phyloP scores from a whole-genome alignment of 2,797 vertebrate genomes.

The Eulemur mongoz region DNA sequence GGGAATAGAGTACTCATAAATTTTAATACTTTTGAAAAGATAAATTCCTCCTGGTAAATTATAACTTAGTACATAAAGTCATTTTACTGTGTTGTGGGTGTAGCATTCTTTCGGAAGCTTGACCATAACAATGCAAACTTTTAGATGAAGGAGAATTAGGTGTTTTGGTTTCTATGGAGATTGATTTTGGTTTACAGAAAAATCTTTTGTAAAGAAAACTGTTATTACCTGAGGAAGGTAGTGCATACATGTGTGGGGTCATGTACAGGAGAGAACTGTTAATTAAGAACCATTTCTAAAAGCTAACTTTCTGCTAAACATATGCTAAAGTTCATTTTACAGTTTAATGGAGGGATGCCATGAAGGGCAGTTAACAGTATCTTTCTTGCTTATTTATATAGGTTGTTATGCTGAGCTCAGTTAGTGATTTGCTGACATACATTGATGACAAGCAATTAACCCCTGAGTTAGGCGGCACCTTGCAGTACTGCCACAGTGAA shows the following conservation, averaged over 20 bases:
- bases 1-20: conserved; percentile 23
- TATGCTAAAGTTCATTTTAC: neutral
- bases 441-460: conserved; percentile 98
- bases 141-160: conserved; percentile 19
- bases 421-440: conserved; percentile 95
- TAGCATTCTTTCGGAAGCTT: conserved; percentile 14
- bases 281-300: neutral
- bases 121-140: neutral
- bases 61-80: conserved; percentile 8
- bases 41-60: conserved; percentile 16
- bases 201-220: conserved; percentile 39
- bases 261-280: conserved; percentile 5
- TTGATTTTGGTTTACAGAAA: conserved; percentile 41
- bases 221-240: conserved; percentile 23
- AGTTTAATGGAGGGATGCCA: neutral
- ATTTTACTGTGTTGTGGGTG: conserved; percentile 10
- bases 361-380: neutral
- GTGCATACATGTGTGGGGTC: neutral
- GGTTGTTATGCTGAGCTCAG: conserved; percentile 99
- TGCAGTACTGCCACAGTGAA: conserved; percentile 97
- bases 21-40: conserved; percentile 34
- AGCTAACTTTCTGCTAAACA: conserved; percentile 27
- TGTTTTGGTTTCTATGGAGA: conserved; percentile 55
- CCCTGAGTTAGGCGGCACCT: conserved; percentile 96
- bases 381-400: conserved; percentile 81